Conservation (phyloP, 2,888 invertebrate genomes). For the Noctua janthina region DNA sequence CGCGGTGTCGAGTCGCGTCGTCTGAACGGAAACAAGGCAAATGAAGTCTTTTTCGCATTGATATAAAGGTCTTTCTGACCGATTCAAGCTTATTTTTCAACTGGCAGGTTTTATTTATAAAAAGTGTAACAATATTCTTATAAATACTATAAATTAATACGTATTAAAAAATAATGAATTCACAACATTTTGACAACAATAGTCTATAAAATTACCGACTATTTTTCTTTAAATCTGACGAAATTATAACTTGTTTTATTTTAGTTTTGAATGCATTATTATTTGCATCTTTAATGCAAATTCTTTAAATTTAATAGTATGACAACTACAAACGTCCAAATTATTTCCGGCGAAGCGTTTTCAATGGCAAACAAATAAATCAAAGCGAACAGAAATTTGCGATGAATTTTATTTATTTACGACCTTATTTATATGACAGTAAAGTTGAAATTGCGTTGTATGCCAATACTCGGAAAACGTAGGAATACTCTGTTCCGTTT, state of each 20-base stretch:
- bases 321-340: not conserved
- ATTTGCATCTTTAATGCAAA: not conserved
- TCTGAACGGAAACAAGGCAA: not conserved
- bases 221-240: not conserved
- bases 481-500: not conserved
- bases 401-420: not conserved
- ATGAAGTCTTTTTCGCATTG: not conserved
- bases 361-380: not conserved
- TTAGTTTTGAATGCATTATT: not conserved
- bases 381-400: not conserved
- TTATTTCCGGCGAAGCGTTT: not conserved
- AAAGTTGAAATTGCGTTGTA: not conserved
- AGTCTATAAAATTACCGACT: not conserved
- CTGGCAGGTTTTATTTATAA: not conserved
- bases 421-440: not conserved
- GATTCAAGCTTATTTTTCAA: not conserved
- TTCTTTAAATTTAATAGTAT: not conserved
- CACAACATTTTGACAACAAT: slow-evolving; percentile 44
- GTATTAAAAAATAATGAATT: slow-evolving; percentile 5
- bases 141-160: slow-evolving; percentile 2
- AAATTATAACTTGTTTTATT: not conserved
- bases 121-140: slow-evolving; percentile 27
- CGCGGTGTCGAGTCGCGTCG: not conserved
- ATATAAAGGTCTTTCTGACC: not conserved
- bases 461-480: not conserved